Conservation (phyloP, 2,797 vertebrate genomes). For the Hyperoplus immaculatus region DNA sequence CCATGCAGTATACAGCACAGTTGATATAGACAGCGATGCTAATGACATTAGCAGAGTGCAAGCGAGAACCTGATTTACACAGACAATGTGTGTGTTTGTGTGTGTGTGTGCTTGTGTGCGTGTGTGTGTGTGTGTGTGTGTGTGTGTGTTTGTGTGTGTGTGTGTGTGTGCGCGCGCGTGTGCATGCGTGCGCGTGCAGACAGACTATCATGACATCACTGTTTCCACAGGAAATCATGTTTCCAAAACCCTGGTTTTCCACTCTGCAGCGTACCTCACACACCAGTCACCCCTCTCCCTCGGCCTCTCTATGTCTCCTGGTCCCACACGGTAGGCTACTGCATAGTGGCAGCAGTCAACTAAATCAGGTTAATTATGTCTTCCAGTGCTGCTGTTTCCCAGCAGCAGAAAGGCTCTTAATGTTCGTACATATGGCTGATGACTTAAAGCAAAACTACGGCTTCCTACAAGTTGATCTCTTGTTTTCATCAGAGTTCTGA, state of each 20-base stretch:
- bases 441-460: constrained; percentile 28
- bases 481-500: constrained; percentile 34
- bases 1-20: constrained; percentile 27
- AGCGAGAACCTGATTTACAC: constrained; percentile 50
- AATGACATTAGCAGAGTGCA: constrained; percentile 70
- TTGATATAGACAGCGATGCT: constrained; percentile 46
- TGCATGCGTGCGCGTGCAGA: constrained; percentile 52
- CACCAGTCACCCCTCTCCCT: constrained; percentile 32
- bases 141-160: constrained; percentile 25
- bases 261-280: constrained; percentile 72
- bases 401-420: constrained; percentile 38
- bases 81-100: constrained; percentile 27
- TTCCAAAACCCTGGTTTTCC: constrained; percentile 79
- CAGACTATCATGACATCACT: constrained; percentile 81
- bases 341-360: constrained; percentile 37
- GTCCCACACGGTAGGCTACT: constrained; percentile 39
- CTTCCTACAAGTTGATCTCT: constrained; percentile 22
- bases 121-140: constrained; percentile 41
- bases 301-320: constrained; percentile 13
- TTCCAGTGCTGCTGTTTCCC: constrained; percentile 25
- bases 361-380: constrained; percentile 49
- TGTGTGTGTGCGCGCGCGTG: constrained; percentile 33
- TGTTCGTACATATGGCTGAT: constrained; percentile 22
- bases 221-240: constrained; percentile 85
- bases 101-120: constrained; percentile 4